Base-by-base conservation (phyloP, 92 coral and sea anemone species). In the Epizoanthus stellaris region DNA sequence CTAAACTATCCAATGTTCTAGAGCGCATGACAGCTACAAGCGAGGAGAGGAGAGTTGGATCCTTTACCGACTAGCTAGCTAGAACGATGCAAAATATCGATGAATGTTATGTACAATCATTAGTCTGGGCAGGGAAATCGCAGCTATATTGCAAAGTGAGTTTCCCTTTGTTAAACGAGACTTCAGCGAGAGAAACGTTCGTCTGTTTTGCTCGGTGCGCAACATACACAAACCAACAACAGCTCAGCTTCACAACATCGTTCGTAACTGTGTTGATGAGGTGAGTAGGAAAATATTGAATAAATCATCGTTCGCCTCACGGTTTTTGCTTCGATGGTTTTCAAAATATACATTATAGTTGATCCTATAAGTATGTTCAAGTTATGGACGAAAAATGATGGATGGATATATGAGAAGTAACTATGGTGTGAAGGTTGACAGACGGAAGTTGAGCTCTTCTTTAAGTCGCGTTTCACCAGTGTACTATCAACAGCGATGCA, bases 381-480 rank as follows among this genome's bases (percentile, higher is more conserved):
- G 63, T 49, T 80, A 81, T 68, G 86, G 86, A 39, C 36, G 86
- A 81, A 81, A 81, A 21, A 67, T 81, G 86, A 81, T 81, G 77
- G 16, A 61, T 30, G 86, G 86, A 0, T 81, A 66, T 30, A 68
- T 68, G 36, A n/a, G 13, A 2, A 81, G 39, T 59, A 57, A 30
- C n/a, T 43, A 19, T 53, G 86, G 86, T 17, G 19, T 81, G 39
- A 81, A 53, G 58, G 43, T 81, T 25, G 74, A 73, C 13, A 39
- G 30, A 49, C 65, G 74, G 21, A 66, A 40, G 19, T 19, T 81
- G 20, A 72, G 70, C 54, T 36, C 43, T 20, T 39, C 62, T 1
- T 42, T 81, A 5, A n/a, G 65, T 17, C 86, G 86, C 17, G 77
- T 81, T 13, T 13, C 86, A 47, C 86, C 86, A n/a, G 86, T 81